These are phyloP conservation scores for Perdix hodgsoniae DNA, from an alignment of 2,797 vertebrate genomes.

Conservation along the genomic window DNA sequence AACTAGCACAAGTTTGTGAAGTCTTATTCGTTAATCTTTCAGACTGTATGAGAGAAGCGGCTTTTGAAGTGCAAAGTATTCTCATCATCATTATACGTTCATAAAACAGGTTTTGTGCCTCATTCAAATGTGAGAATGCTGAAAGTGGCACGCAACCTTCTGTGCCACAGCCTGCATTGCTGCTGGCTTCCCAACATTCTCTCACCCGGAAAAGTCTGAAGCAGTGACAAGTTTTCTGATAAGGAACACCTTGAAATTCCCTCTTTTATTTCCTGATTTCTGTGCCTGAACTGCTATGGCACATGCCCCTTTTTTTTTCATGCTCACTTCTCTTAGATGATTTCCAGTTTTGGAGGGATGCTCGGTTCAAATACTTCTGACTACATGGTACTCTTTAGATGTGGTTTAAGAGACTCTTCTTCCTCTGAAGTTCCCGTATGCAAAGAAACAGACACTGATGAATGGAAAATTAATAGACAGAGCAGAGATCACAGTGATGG, in stretches of 20 bases:
- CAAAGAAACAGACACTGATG: neutral
- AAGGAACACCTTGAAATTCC: neutral
- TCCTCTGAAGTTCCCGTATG: neutral
- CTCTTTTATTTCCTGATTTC: neutral
- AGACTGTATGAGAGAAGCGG: conserved; percentile 14
- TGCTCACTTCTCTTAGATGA: neutral
- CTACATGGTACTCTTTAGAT: no score
- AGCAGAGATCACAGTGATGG: neutral
- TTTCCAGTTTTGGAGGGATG: neutral
- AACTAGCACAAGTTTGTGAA: conserved; percentile 69
- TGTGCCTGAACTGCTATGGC: neutral
- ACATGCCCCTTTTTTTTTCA: neutral
- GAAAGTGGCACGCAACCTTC: neutral
- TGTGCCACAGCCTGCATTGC: neutral
- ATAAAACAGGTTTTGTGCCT: conserved; percentile 24
- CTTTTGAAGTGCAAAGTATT: conserved; percentile 75
- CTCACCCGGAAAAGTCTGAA: neutral
- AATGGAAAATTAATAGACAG: neutral
- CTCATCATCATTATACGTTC: conserved; percentile 26
- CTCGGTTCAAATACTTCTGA: neutral
- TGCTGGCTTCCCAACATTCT: neutral
- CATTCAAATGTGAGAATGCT: neutral
- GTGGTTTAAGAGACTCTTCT: neutral
- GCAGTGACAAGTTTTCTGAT: conserved; percentile 7
- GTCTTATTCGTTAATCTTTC: conserved; percentile 67